These are phyloP conservation scores for Crocallis elinguaria DNA, from an alignment of 2,888 invertebrate genomes.

Conservation along the genomic window DNA sequence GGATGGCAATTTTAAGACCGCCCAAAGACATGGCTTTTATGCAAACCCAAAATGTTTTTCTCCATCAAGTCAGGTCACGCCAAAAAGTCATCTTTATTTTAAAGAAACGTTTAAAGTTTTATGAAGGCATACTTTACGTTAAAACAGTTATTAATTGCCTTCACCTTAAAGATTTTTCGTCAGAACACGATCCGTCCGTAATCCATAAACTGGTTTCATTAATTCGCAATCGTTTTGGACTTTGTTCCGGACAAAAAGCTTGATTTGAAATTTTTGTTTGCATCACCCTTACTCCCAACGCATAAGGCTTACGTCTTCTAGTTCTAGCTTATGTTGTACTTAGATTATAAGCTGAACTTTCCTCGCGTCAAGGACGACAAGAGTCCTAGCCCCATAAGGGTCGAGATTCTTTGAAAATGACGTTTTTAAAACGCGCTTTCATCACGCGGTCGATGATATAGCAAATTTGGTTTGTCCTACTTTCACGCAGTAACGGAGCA, in stretches of 20 bases:
- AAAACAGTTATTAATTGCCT: constrained; percentile 7
- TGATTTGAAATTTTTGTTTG: background rate
- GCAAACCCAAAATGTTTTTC: too few species aligned
- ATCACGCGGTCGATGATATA: too few species aligned
- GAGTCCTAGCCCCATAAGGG: background rate
- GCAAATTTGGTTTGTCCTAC: too few species aligned
- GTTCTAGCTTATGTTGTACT: background rate
- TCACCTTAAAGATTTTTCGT: background rate
- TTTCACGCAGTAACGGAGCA: too few species aligned
- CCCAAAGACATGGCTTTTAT: too few species aligned
- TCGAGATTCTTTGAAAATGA: background rate
- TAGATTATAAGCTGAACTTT: background rate
- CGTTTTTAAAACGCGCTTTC: background rate
- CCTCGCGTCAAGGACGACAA: background rate
- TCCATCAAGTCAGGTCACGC: too few species aligned
- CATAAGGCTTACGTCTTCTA: background rate
- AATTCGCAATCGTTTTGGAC: constrained; percentile 10
- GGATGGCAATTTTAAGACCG: too few species aligned
- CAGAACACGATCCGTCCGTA: background rate
- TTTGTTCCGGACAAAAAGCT: constrained; percentile 10
- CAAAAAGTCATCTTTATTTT: too few species aligned
- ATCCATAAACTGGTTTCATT: constrained; percentile 12
- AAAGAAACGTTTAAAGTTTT: too few species aligned
- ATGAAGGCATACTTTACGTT: background rate
- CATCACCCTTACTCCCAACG: background rate